Base-by-base conservation (phyloP, 2,113 vertebrate genomes). In the Acrocephalus arundinaceus region DNA sequence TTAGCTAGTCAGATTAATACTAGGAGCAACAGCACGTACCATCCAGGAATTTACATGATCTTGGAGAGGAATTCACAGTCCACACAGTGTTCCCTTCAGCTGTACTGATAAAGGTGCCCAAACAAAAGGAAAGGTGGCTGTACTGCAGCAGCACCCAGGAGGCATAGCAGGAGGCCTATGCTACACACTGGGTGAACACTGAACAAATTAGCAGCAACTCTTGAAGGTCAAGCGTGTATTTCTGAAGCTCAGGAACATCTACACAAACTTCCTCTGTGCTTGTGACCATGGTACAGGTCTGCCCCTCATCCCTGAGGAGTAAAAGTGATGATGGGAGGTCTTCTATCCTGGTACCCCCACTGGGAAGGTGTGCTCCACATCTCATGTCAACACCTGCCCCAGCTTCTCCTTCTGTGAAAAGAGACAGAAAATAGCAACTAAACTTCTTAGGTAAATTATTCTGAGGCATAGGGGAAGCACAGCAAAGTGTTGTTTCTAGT, bases 221-320 rank as follows among this genome's bases (percentile, higher is more conserved):
- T 48, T 23, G 24, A 65, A 73, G 28, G 43, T 61, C 59, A 8
- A 41, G n/a, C 0, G 0, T 46, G 6, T 41, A 22, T 49, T 86
- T 65, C 71, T 84, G 65, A 86, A 80, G 31, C 15, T 87, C 55
- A 27, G 63, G 16, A 58, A 31, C 5, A 2, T n/a, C 51, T 57
- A 57, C 17, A 45, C 25, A 25, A 84, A 46, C 30, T 70, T 61
- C 11, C 4, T 52, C n/a, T 2, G 1, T 45, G 55, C 58, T 65
- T 21, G 19, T 66, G 51, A 65, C 43, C 37, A 22, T 0, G 0
- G 21, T 24, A n/a, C 9, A 45, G 24, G 10, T 31, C 41, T 80
- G 24, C 16, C 15, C 20, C 13, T 84, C n/a, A 11, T 10, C 72
- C 51, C 57, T 54, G 23, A 31, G 43, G n/a, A 65, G 2, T 9